Conservation (phyloP, 2,797 vertebrate genomes). For the Diceros bicornis region DNA sequence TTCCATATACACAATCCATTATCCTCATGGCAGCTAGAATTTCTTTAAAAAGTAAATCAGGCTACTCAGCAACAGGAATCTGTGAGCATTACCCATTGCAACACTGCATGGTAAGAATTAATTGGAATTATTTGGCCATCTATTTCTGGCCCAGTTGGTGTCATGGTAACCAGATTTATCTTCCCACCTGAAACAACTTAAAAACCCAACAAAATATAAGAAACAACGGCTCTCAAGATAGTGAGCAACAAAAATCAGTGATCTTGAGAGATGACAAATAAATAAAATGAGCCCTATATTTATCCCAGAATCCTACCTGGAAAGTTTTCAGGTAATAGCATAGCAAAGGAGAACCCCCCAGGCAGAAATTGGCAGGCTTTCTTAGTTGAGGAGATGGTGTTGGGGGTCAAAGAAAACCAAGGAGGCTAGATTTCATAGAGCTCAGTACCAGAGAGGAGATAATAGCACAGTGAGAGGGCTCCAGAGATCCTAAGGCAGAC, state of each 20-base stretch:
- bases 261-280: background rate
- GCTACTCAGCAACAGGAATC: background rate
- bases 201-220: background rate
- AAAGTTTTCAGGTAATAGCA: background rate
- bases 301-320: background rate
- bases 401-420: background rate
- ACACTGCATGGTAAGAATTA: background rate
- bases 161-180: background rate
- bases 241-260: too few relatives aligned
- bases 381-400: background rate
- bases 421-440: background rate
- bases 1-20: background rate
- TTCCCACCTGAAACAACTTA: background rate
- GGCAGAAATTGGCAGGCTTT: background rate
- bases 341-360: background rate
- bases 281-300: background rate
- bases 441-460: background rate
- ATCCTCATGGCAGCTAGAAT: background rate
- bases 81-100: background rate
- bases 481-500: background rate
- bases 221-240: background rate
- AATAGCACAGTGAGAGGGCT: background rate
- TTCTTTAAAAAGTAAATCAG: background rate
- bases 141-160: background rate
- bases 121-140: background rate